Conservation (phyloP, 2,113 vertebrate species). For the Cyphomyrus plagiostoma region DNA sequence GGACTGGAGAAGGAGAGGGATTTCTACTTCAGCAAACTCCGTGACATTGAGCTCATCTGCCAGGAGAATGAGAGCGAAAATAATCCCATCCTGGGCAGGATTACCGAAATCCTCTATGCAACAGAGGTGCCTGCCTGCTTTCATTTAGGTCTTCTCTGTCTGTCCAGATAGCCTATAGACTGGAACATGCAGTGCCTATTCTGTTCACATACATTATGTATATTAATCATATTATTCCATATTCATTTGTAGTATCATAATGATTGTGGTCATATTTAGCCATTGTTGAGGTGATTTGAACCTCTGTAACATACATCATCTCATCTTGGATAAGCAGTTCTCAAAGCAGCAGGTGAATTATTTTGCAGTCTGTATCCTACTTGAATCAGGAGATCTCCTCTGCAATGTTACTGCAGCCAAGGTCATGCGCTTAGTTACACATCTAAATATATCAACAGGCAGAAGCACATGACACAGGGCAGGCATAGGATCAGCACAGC, state of each 20-base stretch:
- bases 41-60: constrained; percentile 91
- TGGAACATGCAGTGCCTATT: background rate
- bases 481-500: background rate
- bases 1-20: constrained; percentile 88
- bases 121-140: constrained; percentile 69
- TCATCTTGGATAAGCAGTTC: background rate
- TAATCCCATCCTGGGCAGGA: constrained; percentile 68
- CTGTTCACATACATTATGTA: constrained; percentile 1
- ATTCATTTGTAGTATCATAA: background rate
- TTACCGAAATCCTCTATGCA: constrained; percentile 80
- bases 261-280: background rate
- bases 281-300: background rate
- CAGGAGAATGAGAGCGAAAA: constrained; percentile 79
- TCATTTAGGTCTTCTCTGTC: background rate
- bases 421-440: background rate
- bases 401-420: background rate
- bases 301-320: background rate
- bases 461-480: background rate
- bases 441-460: background rate
- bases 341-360: background rate
- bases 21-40: constrained; percentile 92
- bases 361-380: background rate
- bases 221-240: background rate
- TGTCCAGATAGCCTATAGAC: background rate
- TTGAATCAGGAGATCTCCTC: background rate